Evolutionary conservation across 2,888 invertebrate species (phyloP).

Genomic region (Catocala sponsa): DNA sequence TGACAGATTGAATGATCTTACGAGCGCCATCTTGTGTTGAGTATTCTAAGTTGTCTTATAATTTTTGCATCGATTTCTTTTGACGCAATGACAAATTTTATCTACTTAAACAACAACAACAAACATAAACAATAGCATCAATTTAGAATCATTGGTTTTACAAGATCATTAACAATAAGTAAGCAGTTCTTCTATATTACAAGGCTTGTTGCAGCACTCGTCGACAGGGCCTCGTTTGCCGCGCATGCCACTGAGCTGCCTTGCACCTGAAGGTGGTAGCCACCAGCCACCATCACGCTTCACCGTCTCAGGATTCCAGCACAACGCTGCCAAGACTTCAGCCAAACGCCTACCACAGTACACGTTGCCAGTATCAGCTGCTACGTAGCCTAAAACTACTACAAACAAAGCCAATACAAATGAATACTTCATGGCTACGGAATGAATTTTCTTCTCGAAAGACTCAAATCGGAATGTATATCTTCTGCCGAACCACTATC

Average conservation of each 20-base stretch:
- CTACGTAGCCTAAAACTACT: neutral
- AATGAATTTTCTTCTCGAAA: neutral
- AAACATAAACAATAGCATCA: neutral
- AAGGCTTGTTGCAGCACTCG: conserved; percentile 4
- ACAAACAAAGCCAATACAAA: neutral
- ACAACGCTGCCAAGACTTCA: neutral
- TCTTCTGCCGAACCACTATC: neutral
- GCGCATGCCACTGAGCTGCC: neutral
- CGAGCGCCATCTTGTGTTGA: too few relatives aligned
- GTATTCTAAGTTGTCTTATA: too few relatives aligned
- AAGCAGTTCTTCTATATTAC: conserved; percentile 6
- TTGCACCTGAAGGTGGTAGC: neutral
- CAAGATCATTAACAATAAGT: conserved; percentile 5
- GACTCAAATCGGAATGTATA: conserved; percentile 1
- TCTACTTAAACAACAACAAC: neutral
- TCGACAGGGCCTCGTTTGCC: conserved; percentile 5
- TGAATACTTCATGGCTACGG: conserved; percentile 5
- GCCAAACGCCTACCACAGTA: conserved; percentile 7
- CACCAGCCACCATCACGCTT: conserved; percentile 9
- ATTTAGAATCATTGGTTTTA: neutral
- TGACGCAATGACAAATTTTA: neutral
- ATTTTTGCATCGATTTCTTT: too few relatives aligned
- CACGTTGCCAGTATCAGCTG: neutral
- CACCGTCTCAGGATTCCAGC: neutral
- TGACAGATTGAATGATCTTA: too few relatives aligned